These are phyloP conservation scores for zebrafish (Danio rerio) DNA, from an alignment of 2,113 vertebrate species.

Conservation along the genomic window DNA sequence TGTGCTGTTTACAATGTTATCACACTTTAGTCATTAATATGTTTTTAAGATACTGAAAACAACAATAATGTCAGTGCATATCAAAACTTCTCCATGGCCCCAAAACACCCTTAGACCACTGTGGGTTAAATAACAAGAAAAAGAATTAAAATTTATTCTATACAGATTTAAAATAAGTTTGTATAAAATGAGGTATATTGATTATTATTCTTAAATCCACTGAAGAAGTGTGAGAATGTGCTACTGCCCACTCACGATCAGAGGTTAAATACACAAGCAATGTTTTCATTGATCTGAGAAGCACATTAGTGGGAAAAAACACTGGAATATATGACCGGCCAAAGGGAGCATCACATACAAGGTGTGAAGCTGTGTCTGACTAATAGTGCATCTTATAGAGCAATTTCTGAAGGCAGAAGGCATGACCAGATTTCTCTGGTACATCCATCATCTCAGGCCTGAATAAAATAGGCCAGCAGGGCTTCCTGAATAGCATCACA, in stretches of 20 bases:
- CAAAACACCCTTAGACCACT: too few species aligned
- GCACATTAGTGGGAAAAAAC: slow-evolving; percentile 17
- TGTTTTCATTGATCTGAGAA: slow-evolving; percentile 30
- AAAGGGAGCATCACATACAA: slow-evolving; percentile 34
- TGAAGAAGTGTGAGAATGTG: background rate
- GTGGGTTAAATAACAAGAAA: background rate
- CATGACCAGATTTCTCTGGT: slow-evolving; percentile 48
- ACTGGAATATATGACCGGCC: slow-evolving; percentile 38
- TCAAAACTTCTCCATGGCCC: too few species aligned
- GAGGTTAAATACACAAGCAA: slow-evolving; percentile 40
- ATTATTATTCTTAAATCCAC: background rate
- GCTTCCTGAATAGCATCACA: slow-evolving; percentile 21
- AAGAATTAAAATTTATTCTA: background rate
- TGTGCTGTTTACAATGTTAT: too few species aligned
- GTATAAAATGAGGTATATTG: background rate
- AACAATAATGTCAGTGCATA: too few species aligned
- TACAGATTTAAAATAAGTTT: background rate
- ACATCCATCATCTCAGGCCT: slow-evolving; percentile 53
- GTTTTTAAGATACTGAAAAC: too few species aligned
- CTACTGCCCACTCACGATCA: slow-evolving; percentile 1
- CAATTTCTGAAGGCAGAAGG: slow-evolving; percentile 59
- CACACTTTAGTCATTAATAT: too few species aligned
- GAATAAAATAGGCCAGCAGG: slow-evolving; percentile 28
- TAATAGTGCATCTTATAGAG: slow-evolving; percentile 59
- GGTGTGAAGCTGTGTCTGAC: slow-evolving; percentile 42